A percentile compares a stretch with the other conserved stretches of the same genome.
Evolutionary conservation across 2,888 invertebrate genomes (phyloP).

Genomic region (Luperina nickerlii): DNA sequence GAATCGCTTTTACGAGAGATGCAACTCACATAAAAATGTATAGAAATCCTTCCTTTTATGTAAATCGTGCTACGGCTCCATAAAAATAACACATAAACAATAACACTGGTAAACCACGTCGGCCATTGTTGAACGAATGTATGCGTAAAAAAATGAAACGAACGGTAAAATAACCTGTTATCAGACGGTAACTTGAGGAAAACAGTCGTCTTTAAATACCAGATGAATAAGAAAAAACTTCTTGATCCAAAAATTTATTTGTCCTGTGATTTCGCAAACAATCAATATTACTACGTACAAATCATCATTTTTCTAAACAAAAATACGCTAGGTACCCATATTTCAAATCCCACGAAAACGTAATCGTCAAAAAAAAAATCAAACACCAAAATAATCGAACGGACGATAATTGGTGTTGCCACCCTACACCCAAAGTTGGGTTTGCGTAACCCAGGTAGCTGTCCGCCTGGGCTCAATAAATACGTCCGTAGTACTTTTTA

Average conservation of each 20-base stretch:
- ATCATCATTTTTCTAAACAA: neutral
- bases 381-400: constrained; percentile 37
- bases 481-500: constrained; percentile 63
- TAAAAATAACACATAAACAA: constrained; percentile 63
- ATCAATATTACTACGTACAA: neutral
- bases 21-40: constrained; percentile 43
- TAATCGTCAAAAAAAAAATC: constrained; percentile 24
- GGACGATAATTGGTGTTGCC: constrained; percentile 56
- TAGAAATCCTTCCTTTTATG: constrained; percentile 54
- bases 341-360: neutral
- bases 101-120: constrained; percentile 60
- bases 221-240: neutral
- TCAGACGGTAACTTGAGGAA: constrained; percentile 32
- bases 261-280: neutral
- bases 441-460: constrained; percentile 80
- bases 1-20: constrained; percentile 30
- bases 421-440: constrained; percentile 61
- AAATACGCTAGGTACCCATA: neutral
- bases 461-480: constrained; percentile 66
- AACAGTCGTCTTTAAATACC: constrained; percentile 15
- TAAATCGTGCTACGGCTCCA: constrained; percentile 52
- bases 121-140: constrained; percentile 51
- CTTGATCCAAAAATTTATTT: neutral
- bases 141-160: constrained; percentile 47
- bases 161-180: constrained; percentile 59